Percentiles rank a stretch among this genome's conserved stretches.
Evolutionary conservation across 2,113 vertebrate genomes (phyloP).

Genomic region (Phalacrocorax aristotelis): DNA sequence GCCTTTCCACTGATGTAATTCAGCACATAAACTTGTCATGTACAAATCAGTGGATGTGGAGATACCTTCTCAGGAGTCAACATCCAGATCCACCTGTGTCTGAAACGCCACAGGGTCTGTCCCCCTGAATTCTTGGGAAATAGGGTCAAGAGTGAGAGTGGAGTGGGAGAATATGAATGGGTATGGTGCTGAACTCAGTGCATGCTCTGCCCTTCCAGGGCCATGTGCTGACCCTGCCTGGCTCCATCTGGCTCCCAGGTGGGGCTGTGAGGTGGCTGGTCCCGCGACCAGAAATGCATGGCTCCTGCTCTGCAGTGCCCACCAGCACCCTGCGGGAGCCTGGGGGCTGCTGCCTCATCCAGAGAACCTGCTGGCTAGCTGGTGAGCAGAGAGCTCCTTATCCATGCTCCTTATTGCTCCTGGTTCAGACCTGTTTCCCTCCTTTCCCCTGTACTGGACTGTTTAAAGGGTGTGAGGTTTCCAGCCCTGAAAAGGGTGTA

Average conservation of each 20-base stretch:
- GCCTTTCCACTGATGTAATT: neutral
- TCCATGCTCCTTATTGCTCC: neutral
- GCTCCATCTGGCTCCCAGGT: neutral
- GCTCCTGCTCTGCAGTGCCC: neutral
- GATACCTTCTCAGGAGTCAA: neutral
- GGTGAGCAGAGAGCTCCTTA: neutral
- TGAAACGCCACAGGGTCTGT: neutral
- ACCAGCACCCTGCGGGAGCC: neutral
- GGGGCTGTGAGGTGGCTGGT: neutral
- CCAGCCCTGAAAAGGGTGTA: neutral
- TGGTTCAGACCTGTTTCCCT: neutral
- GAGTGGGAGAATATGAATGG: neutral
- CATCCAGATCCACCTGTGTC: accelerated
- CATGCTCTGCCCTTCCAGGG: neutral
- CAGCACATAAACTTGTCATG: neutral
- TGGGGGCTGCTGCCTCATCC: neutral
- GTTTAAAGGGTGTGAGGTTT: neutral
- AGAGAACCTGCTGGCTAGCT: neutral
- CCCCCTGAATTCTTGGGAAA: neutral
- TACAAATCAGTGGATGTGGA: neutral
- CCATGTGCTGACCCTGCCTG: accelerated
- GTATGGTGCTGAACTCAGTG: accelerated
- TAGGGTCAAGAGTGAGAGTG: neutral
- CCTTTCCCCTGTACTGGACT: neutral
- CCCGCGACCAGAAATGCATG: neutral